Percentiles rank a stretch among this genome's conserved stretches.
Evolutionary conservation across 1,140 invertebrate genomes (phyloP).

Genomic region (Megalopta genalis): DNA sequence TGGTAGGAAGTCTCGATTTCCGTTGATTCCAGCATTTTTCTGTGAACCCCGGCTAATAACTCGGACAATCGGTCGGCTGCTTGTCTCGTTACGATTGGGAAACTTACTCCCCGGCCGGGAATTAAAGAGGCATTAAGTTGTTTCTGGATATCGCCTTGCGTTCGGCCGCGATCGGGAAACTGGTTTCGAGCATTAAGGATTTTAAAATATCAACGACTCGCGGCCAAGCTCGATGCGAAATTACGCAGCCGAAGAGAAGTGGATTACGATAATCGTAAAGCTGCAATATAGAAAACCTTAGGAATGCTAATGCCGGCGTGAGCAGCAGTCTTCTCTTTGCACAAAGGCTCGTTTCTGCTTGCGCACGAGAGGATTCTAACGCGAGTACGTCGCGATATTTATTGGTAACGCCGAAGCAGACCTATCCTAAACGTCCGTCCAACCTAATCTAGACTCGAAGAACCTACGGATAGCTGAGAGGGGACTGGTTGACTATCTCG

Average conservation of each 20-base stretch:
- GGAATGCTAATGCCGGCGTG: conserved; percentile 6
- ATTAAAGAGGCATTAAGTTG: conserved; percentile 29
- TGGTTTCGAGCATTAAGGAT: conserved; percentile 29
- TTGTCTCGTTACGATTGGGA: neutral
- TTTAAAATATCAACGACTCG: conserved; percentile 16
- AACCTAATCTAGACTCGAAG: too few relatives aligned
- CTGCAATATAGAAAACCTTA: neutral
- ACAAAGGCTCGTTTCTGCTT: too few relatives aligned
- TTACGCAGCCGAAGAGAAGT: conserved; percentile 22
- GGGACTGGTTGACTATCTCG: too few relatives aligned
- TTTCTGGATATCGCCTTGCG: conserved; percentile 13
- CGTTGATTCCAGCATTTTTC: neutral
- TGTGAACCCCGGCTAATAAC: neutral
- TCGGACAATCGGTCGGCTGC: neutral
- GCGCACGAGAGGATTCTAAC: too few relatives aligned
- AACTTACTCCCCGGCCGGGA: neutral
- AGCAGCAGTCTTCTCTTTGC: neutral
- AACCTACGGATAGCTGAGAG: too few relatives aligned
- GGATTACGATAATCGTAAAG: conserved; percentile 39
- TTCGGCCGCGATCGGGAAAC: conserved; percentile 3
- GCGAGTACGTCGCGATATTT: too few relatives aligned
- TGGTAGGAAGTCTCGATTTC: too few relatives aligned
- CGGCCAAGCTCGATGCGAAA: conserved; percentile 3
- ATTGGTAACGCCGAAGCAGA: too few relatives aligned
- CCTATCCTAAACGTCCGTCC: too few relatives aligned